Conservation (phyloP, 2,888 invertebrate genomes). For the Cheilosia impressa region DNA sequence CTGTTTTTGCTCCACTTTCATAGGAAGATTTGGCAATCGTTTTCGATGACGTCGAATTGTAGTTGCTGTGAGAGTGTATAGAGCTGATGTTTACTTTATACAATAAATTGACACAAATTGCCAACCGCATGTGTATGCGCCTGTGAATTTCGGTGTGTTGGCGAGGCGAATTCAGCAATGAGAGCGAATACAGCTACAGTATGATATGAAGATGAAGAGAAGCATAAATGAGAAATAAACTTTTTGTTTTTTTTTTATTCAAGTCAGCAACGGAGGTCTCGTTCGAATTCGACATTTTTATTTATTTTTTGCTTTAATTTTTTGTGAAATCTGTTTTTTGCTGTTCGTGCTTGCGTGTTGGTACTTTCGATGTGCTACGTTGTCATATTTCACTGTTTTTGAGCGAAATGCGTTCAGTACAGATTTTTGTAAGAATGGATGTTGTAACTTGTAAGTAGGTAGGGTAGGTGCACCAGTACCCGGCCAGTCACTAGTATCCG, state of each 20-base stretch:
- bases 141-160: conserved; percentile 1
- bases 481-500: too few relatives aligned
- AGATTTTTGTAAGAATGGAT: background rate
- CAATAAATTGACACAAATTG: conserved; percentile 72
- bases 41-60: background rate
- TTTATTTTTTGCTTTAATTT: conserved; percentile 10
- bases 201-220: conserved; percentile 19
- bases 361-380: conserved; percentile 20
- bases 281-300: conserved; percentile 44
- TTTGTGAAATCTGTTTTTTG: conserved; percentile 32
- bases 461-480: too few relatives aligned
- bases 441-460: too few relatives aligned
- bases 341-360: conserved; percentile 17
- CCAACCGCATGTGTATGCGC: conserved; percentile 26
- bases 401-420: background rate
- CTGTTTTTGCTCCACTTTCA: conserved; percentile 48
- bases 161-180: conserved; percentile 19
- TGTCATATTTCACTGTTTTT: conserved; percentile 46
- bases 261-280: conserved; percentile 54
- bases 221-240: conserved; percentile 29
- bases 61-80: conserved; percentile 18
- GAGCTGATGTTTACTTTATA: conserved; percentile 65
- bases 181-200: conserved; percentile 5
- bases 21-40: conserved; percentile 52
- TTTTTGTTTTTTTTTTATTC: conserved; percentile 32